phyloP scores from a whole-genome alignment of 2,113 vertebrate genomes.

The Chlorodrepanis virens region DNA sequence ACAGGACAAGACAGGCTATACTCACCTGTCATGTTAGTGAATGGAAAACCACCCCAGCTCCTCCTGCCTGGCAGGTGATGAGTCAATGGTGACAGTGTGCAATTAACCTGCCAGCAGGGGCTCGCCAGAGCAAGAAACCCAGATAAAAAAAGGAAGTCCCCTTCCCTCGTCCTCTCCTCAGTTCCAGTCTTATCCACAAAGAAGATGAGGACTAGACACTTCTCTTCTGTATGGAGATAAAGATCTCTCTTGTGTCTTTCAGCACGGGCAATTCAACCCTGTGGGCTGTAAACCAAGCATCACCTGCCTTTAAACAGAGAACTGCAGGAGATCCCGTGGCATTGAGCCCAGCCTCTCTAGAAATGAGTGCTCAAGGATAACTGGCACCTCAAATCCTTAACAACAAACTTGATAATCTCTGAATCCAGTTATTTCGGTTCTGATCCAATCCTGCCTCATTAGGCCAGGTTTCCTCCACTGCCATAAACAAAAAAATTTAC shows the following conservation, averaged over 20 bases:
- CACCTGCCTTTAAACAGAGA: neutral
- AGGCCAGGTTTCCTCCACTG: neutral
- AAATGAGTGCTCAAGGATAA: neutral
- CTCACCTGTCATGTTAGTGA: neutral
- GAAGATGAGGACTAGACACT: neutral
- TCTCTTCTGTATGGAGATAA: neutral
- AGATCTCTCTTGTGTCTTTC: neutral
- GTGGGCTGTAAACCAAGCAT: neutral
- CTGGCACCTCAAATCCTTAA: neutral
- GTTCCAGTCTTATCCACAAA: neutral
- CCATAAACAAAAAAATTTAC: neutral
- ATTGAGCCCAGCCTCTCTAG: neutral
- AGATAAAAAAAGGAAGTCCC: neutral
- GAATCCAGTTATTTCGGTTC: neutral
- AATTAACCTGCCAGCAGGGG: conserved; percentile 21
- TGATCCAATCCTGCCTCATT: neutral
- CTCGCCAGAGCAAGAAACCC: neutral
- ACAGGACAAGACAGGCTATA: neutral
- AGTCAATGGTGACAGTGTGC: neutral
- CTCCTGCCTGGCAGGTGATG: neutral
- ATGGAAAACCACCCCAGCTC: neutral
- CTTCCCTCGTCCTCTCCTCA: neutral
- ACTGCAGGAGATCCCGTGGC: neutral
- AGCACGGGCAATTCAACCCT: neutral
- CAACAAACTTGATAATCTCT: neutral